Evolutionary conservation across 2,113 vertebrate species (phyloP), one percentile per base, ranked within the genome.

Genomic region (Clarias gariepinus): DNA sequence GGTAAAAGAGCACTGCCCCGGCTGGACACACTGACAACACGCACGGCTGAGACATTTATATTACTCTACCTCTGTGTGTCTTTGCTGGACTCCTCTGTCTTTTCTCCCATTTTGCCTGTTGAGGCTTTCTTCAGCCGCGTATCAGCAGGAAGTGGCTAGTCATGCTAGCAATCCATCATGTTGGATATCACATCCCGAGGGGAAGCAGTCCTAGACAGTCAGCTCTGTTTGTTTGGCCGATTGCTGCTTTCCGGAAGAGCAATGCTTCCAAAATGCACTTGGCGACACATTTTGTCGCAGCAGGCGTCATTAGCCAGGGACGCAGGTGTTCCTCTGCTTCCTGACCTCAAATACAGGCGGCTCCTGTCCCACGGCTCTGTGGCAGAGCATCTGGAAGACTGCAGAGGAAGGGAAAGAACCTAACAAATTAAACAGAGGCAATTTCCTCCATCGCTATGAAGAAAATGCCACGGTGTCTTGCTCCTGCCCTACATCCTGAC

Each of bases 81-180:
- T 55, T 69, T 33, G 57, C 57, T 60, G 66, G 78, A 7, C 66
- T 57, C 61, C 23, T 74, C 57, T 63, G 68, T 77, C 69, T 66
- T 25, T 47, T 23, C 83, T 60, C 69, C 13, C 36, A 64, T 21
- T 69, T 82, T 41, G 66, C 7, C 79, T 58, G 53, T 57, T 52
- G 19, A 83, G 28, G 41, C 92, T 93, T 93, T 91, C 86, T 89
- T 90, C 86, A 87, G 91, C 52, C 71, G 21, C 33, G 73, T 69
- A 83, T 55, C 61, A 91, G 92, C 88, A 91, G 88, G 88, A 90
- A 87, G 91, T 85, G 30, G 25, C 92, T 89, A 30, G 71, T 88
- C 89, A 83, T 85, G 92, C 88, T 91, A 90, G 93, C 90, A 91
- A 94, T 94, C 92, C 92, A 94, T 94, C 93, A 94, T 82, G 85